Base-by-base conservation (phyloP, 2,888 invertebrate genomes). In the Polyommatus iphigenia region DNA sequence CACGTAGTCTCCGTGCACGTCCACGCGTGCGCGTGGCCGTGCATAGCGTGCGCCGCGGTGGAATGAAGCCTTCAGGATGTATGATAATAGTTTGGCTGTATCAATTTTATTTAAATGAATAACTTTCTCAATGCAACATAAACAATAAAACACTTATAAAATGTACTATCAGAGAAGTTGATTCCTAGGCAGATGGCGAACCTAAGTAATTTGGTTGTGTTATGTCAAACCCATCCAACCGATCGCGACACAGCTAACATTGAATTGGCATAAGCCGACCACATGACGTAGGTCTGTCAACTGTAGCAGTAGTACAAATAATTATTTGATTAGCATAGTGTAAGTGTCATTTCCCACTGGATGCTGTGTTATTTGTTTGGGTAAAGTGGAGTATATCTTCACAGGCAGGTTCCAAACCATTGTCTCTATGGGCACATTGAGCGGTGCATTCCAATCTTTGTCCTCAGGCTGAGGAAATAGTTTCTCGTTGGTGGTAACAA, bases 361-460 rank as follows among this genome's bases (percentile, higher is more conserved):
- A 83, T 96, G 96, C 84, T 96, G 96, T 73, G 96, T 96, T 32
- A 97, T 96, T 87, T 97, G 97, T 82, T 96, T 95, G 0, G 99
- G 98, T 81, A 98, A 96, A 7, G 99, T 98, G 0, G 99, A 98
- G 90, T 98, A 98, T 79, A 99, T 96, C 86, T 97, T 98, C 78
- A 99, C 97, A 0, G 99, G 99, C 78, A 99, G 94, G 92, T 99
- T 98, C 99, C 99, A 99, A 18, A 99, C 97, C 98, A 99, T 99
- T 0, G 99, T 99, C 91, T 99, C 99, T 79, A 99, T 99, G 15
- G 98, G 96, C 50, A 99, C 95, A 81, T 96, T 96, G 2, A 96
- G 93, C 0, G 99, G 99, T 0, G 98, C 99, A 84, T 96, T 96
- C 97, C 99, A 98, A 59, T 95, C 95, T 41, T 95, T 93, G 41